phyloP scores from a whole-genome alignment of 2,888 invertebrate species.

The Oxycera nigricornis region DNA sequence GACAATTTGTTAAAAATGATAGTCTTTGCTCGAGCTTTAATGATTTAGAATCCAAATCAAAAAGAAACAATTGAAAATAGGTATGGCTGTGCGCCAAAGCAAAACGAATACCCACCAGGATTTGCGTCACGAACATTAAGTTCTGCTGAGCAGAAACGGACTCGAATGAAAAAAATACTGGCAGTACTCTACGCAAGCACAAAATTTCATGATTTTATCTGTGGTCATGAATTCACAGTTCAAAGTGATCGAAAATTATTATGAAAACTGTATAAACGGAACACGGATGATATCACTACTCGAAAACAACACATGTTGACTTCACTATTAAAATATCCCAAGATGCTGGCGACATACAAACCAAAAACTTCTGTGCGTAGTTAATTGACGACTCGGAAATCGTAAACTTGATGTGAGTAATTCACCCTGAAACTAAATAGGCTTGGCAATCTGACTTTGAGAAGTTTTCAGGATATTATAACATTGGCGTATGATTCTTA shows the following conservation, averaged over 20 bases:
- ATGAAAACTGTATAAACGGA: background rate
- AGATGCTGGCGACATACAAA: too few species aligned
- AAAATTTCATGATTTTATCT: background rate
- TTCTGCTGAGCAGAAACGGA: background rate
- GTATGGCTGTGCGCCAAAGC: background rate
- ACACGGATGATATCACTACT: background rate
- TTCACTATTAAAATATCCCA: background rate
- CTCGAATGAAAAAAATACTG: background rate
- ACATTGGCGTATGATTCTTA: too few species aligned
- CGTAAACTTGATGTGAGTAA: too few species aligned
- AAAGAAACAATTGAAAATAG: background rate
- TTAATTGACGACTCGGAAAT: too few species aligned
- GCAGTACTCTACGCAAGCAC: background rate
- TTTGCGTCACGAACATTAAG: background rate
- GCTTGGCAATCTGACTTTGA: too few species aligned
- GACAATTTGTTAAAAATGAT: background rate
- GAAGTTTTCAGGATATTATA: too few species aligned
- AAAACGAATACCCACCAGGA: background rate
- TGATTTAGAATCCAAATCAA: background rate
- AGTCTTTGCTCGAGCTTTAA: background rate
- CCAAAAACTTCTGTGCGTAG: too few species aligned
- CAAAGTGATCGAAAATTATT: background rate
- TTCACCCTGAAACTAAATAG: too few species aligned
- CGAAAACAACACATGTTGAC: background rate
- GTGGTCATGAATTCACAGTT: background rate